phyloP scores from a whole-genome alignment of 1,140 invertebrate species.

The Oryctes rhinoceros region DNA sequence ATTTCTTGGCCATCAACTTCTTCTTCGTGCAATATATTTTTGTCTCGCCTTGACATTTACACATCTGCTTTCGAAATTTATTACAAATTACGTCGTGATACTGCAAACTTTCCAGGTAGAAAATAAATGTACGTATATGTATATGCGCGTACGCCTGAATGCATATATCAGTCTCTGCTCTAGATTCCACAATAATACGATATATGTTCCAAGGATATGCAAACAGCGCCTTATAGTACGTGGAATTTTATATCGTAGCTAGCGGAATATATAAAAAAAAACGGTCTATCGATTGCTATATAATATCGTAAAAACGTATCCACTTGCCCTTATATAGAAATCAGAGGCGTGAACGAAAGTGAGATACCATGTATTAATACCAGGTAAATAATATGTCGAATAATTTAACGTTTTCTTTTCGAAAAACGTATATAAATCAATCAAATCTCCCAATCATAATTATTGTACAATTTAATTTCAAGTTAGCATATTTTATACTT shows the following conservation, averaged over 20 bases:
- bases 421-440: too few species aligned
- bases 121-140: neutral
- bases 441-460: too few species aligned
- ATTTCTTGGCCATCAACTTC: neutral
- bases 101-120: neutral
- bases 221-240: neutral
- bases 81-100: neutral
- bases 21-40: neutral
- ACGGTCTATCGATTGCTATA: too few species aligned
- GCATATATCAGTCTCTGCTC: neutral
- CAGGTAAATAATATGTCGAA: too few species aligned
- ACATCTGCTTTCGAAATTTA: neutral
- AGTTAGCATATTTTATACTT: too few species aligned
- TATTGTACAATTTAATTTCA: too few species aligned
- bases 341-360: too few species aligned
- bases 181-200: neutral
- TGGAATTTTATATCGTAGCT: neutral
- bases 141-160: too few species aligned
- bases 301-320: too few species aligned
- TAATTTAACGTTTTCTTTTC: too few species aligned
- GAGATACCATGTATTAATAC: too few species aligned
- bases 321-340: too few species aligned
- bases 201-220: slow-evolving; percentile 4
- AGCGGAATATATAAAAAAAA: neutral
- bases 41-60: neutral